Percentiles rank a stretch among this genome's conserved stretches.
Conservation (phyloP, 1,140 invertebrate species). For the Metaphire vulgaris region DNA sequence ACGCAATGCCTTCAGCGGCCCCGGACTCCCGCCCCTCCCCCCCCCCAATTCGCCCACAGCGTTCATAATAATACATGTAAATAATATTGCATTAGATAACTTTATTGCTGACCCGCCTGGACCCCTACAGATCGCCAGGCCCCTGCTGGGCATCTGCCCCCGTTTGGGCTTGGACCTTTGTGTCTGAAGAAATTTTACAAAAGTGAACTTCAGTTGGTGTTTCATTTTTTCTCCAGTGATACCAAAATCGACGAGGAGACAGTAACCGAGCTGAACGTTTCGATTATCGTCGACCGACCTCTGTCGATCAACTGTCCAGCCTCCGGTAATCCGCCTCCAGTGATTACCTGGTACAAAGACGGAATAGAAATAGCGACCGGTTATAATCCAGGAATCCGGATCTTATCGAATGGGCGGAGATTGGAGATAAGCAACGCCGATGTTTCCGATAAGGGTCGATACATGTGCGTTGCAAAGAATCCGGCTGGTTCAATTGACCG, state of each 20-base stretch:
- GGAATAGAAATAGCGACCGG: slow-evolving; percentile 29
- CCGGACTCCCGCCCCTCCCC: too few relatives aligned
- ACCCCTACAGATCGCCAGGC: too few relatives aligned
- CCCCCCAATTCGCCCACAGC: too few relatives aligned
- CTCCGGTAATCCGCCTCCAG: slow-evolving; percentile 52
- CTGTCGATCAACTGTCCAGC: slow-evolving; percentile 52
- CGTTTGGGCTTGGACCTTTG: too few relatives aligned
- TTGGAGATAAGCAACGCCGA: slow-evolving; percentile 48
- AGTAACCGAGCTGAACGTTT: slow-evolving; percentile 38
- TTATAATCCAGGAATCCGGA: slow-evolving; percentile 18
- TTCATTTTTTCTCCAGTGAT: neutral
- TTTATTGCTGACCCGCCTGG: too few relatives aligned
- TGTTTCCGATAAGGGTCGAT: slow-evolving; percentile 41
- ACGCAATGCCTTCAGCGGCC: too few relatives aligned
- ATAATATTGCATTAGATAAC: too few relatives aligned
- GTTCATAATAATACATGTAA: too few relatives aligned
- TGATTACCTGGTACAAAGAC: slow-evolving; percentile 52
- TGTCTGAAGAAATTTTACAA: too few relatives aligned
- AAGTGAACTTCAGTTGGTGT: too few relatives aligned
- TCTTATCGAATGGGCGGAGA: slow-evolving; percentile 36
- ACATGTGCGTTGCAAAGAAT: slow-evolving; percentile 56
- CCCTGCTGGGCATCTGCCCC: too few relatives aligned
- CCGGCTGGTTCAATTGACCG: slow-evolving; percentile 53
- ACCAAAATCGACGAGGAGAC: slow-evolving; percentile 19
- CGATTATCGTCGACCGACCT: slow-evolving; percentile 49